These are phyloP conservation scores for Dallia pectoralis DNA, from an alignment of 2,797 vertebrate species.

Conservation along the genomic window DNA sequence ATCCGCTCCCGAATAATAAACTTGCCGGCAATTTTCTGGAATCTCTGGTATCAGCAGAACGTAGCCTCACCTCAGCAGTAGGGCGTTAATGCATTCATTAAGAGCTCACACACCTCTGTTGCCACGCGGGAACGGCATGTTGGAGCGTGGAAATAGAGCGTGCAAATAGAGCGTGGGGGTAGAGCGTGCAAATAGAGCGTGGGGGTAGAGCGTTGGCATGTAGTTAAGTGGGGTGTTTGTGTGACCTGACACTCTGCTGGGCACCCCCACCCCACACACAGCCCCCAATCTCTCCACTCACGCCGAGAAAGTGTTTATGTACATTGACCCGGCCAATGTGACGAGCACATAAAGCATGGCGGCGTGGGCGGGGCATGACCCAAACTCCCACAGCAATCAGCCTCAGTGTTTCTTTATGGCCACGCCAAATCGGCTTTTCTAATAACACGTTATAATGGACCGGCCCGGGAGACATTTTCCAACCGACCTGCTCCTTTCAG, in stretches of 20 bases:
- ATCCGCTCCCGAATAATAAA: slow-evolving; percentile 78
- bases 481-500: slow-evolving; percentile 19
- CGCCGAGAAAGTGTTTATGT: slow-evolving; percentile 61
- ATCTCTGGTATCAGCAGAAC: slow-evolving; percentile 78
- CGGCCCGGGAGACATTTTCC: slow-evolving; percentile 67
- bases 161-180: slow-evolving; percentile 23
- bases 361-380: slow-evolving; percentile 43
- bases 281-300: slow-evolving; percentile 25
- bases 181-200: slow-evolving; percentile 30
- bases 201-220: slow-evolving; percentile 7
- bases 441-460: slow-evolving; percentile 71
- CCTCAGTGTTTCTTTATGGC: slow-evolving; percentile 69
- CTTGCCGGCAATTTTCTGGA: slow-evolving; percentile 74
- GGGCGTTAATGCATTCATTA: slow-evolving; percentile 77
- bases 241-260: slow-evolving; percentile 59
- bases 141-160: slow-evolving; percentile 45
- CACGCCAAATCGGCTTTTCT: slow-evolving; percentile 56
- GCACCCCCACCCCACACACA: slow-evolving; percentile 27
- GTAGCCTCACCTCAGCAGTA: slow-evolving; percentile 69
- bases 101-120: slow-evolving; percentile 48
- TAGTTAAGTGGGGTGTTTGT: slow-evolving; percentile 18
- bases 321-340: slow-evolving; percentile 51
- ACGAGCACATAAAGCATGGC: slow-evolving; percentile 62
- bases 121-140: slow-evolving; percentile 66
- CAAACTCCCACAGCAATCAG: slow-evolving; percentile 75